A percentile compares a stretch with the other conserved stretches of the same genome.
Evolutionary conservation across 2,797 vertebrate species (phyloP).

Genomic region (Momotus momota): DNA sequence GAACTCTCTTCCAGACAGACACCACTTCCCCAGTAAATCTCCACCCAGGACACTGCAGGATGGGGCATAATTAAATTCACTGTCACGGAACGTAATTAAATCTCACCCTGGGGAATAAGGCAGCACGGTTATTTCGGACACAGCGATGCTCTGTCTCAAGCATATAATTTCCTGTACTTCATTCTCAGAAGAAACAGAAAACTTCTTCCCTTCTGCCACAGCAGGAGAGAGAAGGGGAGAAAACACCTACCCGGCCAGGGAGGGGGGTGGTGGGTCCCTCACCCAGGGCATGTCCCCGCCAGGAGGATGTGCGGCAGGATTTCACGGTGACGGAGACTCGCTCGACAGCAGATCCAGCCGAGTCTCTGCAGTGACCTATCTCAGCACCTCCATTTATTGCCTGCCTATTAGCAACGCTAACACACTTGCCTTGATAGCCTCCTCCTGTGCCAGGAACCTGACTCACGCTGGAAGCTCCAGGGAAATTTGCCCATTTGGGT

Average conservation of each 20-base stretch:
- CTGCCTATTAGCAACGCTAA: not conserved
- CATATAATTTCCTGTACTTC: not conserved
- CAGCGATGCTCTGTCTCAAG: not conserved
- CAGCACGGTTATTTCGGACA: constrained; percentile 30
- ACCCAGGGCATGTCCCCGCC: not conserved
- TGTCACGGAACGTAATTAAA: constrained; percentile 44
- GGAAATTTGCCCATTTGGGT: not conserved
- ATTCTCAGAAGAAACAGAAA: not conserved
- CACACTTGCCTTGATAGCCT: not conserved
- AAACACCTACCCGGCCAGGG: not conserved
- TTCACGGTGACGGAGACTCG: fast-evolving
- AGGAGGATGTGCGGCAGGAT: not conserved
- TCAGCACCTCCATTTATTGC: not conserved
- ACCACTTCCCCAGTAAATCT: constrained; percentile 48
- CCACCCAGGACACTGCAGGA: constrained; percentile 26
- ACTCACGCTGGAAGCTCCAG: not conserved
- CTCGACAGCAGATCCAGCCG: not conserved
- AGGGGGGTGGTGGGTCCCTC: fast-evolving
- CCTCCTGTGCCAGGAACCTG: not conserved
- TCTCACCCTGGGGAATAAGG: constrained; percentile 24
- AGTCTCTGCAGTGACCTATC: not conserved
- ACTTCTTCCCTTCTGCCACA: not conserved
- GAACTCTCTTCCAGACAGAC: constrained; percentile 28
- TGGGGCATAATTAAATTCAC: constrained; percentile 49
- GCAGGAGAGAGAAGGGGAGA: not conserved